Conservation (phyloP, 2,113 vertebrate genomes). For the Nerophis lumbriciformis region DNA sequence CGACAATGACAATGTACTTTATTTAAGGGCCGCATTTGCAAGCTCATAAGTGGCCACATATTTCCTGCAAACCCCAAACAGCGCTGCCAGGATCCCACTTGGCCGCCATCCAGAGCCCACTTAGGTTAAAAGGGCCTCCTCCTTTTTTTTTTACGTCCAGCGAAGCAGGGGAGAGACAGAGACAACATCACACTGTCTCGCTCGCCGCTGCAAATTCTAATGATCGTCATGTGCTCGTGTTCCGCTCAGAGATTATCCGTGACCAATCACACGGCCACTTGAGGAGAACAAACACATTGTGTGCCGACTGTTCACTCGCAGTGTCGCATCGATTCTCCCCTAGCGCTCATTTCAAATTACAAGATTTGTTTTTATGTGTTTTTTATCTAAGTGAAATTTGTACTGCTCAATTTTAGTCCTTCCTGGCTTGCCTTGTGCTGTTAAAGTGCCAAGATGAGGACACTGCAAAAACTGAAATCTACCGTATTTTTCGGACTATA, state of each 20-base stretch:
- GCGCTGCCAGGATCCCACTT: slow-evolving; percentile 63
- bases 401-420: slow-evolving; percentile 46
- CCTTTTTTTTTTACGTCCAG: slow-evolving; percentile 29
- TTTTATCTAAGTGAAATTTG: slow-evolving; percentile 55
- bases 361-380: slow-evolving; percentile 30
- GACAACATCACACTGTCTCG: slow-evolving; percentile 44
- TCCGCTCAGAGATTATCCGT: slow-evolving; percentile 63
- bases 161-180: slow-evolving; percentile 37
- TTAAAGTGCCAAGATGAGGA: background rate
- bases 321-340: slow-evolving; percentile 55
- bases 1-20: slow-evolving; percentile 49
- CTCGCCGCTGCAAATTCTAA: slow-evolving; percentile 55
- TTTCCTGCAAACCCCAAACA: slow-evolving; percentile 52
- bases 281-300: slow-evolving; percentile 67
- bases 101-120: slow-evolving; percentile 60
- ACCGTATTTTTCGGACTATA: too few species aligned
- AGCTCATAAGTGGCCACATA: slow-evolving; percentile 59
- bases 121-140: slow-evolving; percentile 52
- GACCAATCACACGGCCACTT: slow-evolving; percentile 57
- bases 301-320: slow-evolving; percentile 59
- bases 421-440: slow-evolving; percentile 11
- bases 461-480: too few species aligned
- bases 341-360: slow-evolving; percentile 58
- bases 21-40: slow-evolving; percentile 44
- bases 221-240: slow-evolving; percentile 60